phyloP scores from a whole-genome alignment of 2,888 invertebrate species.

The Dicycla oo region DNA sequence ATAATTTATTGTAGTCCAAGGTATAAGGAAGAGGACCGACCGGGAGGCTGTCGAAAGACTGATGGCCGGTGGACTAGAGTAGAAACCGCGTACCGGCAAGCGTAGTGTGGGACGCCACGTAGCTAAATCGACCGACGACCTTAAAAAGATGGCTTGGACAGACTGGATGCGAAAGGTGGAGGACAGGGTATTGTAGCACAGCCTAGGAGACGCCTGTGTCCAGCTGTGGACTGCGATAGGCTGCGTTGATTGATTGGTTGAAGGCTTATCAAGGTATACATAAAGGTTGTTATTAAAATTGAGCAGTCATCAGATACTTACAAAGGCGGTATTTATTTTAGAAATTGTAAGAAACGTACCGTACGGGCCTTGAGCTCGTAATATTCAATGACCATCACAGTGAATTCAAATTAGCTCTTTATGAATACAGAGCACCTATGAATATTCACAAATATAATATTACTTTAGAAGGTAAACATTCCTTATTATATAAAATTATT shows the following conservation, averaged over 20 bases:
- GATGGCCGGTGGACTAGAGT: background rate
- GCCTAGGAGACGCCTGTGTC: background rate
- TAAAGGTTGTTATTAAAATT: background rate
- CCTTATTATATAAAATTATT: slow-evolving; percentile 43
- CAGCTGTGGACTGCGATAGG: background rate
- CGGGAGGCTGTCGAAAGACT: background rate
- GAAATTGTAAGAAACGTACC: background rate
- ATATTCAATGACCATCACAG: too few species aligned
- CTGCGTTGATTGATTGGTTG: background rate
- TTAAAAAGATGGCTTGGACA: background rate
- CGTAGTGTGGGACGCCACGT: too few species aligned
- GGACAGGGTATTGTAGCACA: background rate
- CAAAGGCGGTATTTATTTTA: background rate
- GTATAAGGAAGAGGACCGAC: background rate
- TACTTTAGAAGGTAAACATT: slow-evolving; percentile 29
- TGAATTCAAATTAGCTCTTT: slow-evolving; percentile 49
- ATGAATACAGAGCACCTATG: slow-evolving; percentile 46
- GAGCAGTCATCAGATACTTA: background rate
- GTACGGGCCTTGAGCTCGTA: too few species aligned
- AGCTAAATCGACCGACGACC: background rate
- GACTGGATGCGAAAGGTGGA: background rate
- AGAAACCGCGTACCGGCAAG: background rate
- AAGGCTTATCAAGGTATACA: too few species aligned
- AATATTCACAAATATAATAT: slow-evolving; percentile 50
- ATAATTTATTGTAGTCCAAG: background rate